Conservation (phyloP, 2,797 vertebrate genomes). For the Ispidina lecontei region DNA sequence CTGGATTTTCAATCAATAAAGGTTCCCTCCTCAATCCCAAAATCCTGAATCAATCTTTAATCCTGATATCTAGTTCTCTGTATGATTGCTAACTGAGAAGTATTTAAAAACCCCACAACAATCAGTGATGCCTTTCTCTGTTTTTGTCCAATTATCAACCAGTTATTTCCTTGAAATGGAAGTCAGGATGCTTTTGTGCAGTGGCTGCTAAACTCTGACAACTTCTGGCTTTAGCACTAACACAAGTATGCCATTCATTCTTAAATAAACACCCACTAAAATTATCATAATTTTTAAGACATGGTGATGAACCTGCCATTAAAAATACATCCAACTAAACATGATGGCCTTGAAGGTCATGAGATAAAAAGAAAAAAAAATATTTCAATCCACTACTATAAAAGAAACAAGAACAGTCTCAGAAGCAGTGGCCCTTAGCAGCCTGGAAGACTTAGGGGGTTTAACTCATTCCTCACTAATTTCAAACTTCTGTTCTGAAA, state of each 20-base stretch:
- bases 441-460: not conserved
- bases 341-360: not conserved
- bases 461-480: slow-evolving; percentile 58
- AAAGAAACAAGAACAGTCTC: slow-evolving; percentile 5
- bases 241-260: not conserved
- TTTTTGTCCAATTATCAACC: not conserved
- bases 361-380: not conserved
- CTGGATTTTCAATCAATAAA: not conserved
- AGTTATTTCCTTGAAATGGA: not conserved
- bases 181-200: not conserved
- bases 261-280: not conserved
- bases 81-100: not conserved
- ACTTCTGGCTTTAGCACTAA: not conserved
- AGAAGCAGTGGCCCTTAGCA: slow-evolving; percentile 16
- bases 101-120: not conserved
- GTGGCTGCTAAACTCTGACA: not conserved
- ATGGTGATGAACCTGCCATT: not conserved
- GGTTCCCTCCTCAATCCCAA: not conserved
- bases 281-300: not conserved
- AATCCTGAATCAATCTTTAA: not conserved
- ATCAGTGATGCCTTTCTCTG: not conserved
- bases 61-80: not conserved
- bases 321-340: not conserved
- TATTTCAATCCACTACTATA: not conserved
- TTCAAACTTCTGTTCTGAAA: slow-evolving; percentile 48